Base-by-base conservation (phyloP, 2,888 invertebrate genomes). In the Leptura quadrifasciata region DNA sequence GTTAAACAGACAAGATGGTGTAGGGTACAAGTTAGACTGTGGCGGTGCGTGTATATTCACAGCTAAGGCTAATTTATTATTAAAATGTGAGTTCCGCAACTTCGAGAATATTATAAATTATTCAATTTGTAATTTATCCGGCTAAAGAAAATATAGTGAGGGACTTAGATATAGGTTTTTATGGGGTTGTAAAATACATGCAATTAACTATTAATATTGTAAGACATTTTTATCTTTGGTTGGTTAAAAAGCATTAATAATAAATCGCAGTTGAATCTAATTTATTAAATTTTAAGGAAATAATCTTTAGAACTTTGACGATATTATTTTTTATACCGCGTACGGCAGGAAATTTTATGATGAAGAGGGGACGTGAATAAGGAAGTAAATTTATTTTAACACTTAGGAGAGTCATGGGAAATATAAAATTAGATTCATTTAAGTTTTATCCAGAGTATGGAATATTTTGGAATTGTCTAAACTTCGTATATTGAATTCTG, bases 51-150 rank as follows among this genome's bases (percentile, higher is more conserved):
- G 71, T 71, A 60, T 60, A 71, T 60, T 60, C 61, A 17, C 71
- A 60, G 60, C 71, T 47, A 60, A 54, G 12, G 52, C 47, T 64
- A 63, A 72, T 72, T 72, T 72, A 72, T 64, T 72, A 72, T 72
- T 72, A 72, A 72, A 72, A 72, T 54, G 72, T 21, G 55, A 39
- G 39, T 58, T 70, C 70, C 15, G 57, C 17, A 70, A 70, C 58
- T 70, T 64, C 27, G 35, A 18, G 24, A 4, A 69, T 31, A 35
- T 31, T 69, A 47, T 72, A 64, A 72, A 72, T 64, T 72, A 72
- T 72, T 72, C 72, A 64, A 6, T n/a, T 55, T 54, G 63, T 64
- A 72, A 72, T 72, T 72, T 72, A 72, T 72, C 54, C 27, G 18
- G 12, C 52, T 47, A 54, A 54, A 72, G 64, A 72, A 47, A 54